phyloP scores from a whole-genome alignment of 2,888 invertebrate species.

The Philereme transversata region DNA sequence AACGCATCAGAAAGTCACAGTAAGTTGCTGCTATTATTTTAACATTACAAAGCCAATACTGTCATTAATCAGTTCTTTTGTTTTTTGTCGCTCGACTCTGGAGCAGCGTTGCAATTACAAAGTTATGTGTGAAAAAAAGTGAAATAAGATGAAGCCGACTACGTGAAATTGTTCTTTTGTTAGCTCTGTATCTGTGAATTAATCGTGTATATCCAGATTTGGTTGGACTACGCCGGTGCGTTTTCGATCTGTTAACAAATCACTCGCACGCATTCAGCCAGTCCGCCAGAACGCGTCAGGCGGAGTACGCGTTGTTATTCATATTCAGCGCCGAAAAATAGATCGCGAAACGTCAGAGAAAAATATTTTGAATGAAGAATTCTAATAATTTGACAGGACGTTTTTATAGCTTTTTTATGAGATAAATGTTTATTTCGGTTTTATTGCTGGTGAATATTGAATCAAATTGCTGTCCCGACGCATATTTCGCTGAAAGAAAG shows the following conservation, averaged over 20 bases:
- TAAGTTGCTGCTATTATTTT: slow-evolving; percentile 33
- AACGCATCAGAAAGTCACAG: slow-evolving; percentile 21
- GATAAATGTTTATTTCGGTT: slow-evolving; percentile 22
- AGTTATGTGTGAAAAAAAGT: slow-evolving; percentile 56
- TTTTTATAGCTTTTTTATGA: slow-evolving; percentile 21
- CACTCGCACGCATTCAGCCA: slow-evolving; percentile 53
- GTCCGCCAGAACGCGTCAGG: slow-evolving; percentile 59
- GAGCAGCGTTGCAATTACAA: slow-evolving; percentile 46
- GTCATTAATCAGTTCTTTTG: slow-evolving; percentile 48
- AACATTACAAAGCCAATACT: slow-evolving; percentile 30
- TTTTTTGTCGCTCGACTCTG: slow-evolving; percentile 49
- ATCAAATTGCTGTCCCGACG: slow-evolving; percentile 32
- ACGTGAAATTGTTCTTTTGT: slow-evolving; percentile 47
- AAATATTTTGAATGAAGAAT: slow-evolving; percentile 38
- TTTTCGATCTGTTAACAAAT: slow-evolving; percentile 52
- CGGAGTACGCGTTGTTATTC: slow-evolving; percentile 51
- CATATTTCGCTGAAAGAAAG: slow-evolving; percentile 45
- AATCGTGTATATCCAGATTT: slow-evolving; percentile 61
- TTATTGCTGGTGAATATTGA: slow-evolving; percentile 28
- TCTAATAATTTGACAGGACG: slow-evolving; percentile 20
- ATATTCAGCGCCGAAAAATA: slow-evolving; percentile 43
- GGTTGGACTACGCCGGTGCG: slow-evolving; percentile 74
- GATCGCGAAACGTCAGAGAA: slow-evolving; percentile 40
- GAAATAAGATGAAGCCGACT: slow-evolving; percentile 61
- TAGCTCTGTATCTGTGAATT: slow-evolving; percentile 47